Percentiles rank a stretch among this genome's conserved stretches.
phyloP scores from a whole-genome alignment of 1,140 invertebrate species.

The Calosoma granatense region DNA sequence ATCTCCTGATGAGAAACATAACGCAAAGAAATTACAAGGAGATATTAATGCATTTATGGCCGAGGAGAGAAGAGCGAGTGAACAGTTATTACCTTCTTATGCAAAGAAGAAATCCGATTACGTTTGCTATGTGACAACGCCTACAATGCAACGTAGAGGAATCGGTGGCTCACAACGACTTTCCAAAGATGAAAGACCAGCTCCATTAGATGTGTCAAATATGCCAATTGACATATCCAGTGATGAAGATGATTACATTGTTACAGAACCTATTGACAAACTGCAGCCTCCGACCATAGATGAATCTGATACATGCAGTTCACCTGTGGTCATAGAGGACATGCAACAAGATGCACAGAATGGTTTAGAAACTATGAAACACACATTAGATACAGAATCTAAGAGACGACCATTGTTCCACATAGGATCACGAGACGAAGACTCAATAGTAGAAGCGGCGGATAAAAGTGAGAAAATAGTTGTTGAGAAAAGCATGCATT shows the following conservation, averaged over 20 bases:
- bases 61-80: too few relatives aligned
- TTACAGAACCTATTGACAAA: conserved; percentile 19
- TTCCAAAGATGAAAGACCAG: conserved; percentile 14
- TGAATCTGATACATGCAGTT: neutral
- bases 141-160: conserved; percentile 19
- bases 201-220: conserved; percentile 12
- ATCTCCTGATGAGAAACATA: conserved; percentile 4
- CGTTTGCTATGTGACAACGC: conserved; percentile 23
- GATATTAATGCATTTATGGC: too few relatives aligned
- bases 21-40: too few relatives aligned
- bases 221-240: neutral
- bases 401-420: conserved; percentile 29
- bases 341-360: neutral
- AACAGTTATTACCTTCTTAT: neutral
- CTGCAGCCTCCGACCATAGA: neutral
- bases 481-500: conserved; percentile 10
- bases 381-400: conserved; percentile 24
- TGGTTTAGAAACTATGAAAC: conserved; percentile 1
- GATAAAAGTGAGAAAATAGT: conserved; percentile 1
- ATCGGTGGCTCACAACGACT: conserved; percentile 21
- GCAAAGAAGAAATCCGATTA: neutral
- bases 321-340: conserved; percentile 12
- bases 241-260: conserved; percentile 18
- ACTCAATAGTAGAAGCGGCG: conserved; percentile 14
- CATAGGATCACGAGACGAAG: conserved; percentile 34